These are phyloP conservation scores for Polypterus bichir DNA, from an alignment of 2,113 vertebrate species.

Conservation along the genomic window DNA sequence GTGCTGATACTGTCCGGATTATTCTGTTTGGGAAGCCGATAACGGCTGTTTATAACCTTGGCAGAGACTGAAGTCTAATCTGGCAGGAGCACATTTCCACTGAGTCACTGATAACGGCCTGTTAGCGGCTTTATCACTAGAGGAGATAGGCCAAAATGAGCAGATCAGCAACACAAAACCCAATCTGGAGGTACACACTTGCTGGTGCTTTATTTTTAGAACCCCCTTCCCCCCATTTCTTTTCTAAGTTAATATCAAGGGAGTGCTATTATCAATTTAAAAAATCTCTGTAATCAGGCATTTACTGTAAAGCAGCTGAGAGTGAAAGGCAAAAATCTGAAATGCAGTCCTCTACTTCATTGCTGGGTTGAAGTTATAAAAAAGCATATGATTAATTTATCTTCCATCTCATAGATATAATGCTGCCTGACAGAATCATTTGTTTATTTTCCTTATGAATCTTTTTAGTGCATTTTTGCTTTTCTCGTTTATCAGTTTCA, in stretches of 20 bases:
- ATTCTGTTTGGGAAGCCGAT: constrained; percentile 90
- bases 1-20: constrained; percentile 93
- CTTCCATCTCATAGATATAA: too few relatives aligned
- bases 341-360: neutral
- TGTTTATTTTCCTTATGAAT: too few relatives aligned
- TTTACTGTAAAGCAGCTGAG: constrained; percentile 1
- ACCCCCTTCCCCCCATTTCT: constrained; percentile 29
- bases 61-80: constrained; percentile 94
- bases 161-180: constrained; percentile 46
- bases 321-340: neutral
- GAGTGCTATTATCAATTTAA: constrained; percentile 7
- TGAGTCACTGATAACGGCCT: constrained; percentile 83
- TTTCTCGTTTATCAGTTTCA: too few relatives aligned
- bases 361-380: too few relatives aligned
- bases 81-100: constrained; percentile 96
- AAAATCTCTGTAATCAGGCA: constrained; percentile 6
- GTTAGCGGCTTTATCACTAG: constrained; percentile 86
- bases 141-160: constrained; percentile 77
- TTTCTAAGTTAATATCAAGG: constrained; percentile 4
- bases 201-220: constrained; percentile 78
- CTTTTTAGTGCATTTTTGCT: too few relatives aligned
- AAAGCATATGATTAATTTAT: too few relatives aligned
- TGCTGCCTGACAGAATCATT: too few relatives aligned
- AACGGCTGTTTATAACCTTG: constrained; percentile 98
- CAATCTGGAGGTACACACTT: constrained; percentile 46